phyloP scores from a whole-genome alignment of 1,140 invertebrate species.

The Ceratina australensis region DNA sequence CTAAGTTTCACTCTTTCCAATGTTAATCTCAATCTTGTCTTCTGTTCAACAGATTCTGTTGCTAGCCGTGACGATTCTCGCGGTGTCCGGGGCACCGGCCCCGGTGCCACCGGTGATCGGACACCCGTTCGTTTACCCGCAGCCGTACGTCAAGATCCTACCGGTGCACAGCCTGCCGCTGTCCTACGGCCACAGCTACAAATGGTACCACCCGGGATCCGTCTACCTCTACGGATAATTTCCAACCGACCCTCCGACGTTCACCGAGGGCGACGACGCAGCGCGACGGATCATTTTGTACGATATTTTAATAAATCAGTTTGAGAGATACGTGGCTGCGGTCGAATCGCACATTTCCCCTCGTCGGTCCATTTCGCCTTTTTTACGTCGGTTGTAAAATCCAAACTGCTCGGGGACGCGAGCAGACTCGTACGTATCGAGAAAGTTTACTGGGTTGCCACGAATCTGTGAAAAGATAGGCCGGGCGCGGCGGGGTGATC shows the following conservation, averaged over 20 bases:
- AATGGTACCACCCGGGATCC: constrained; percentile 50
- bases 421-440: background rate
- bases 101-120: constrained; percentile 36
- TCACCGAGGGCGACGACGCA: background rate
- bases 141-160: constrained; percentile 51
- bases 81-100: constrained; percentile 25
- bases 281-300: constrained; percentile 36
- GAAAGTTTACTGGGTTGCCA: background rate
- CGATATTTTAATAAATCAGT: constrained; percentile 39
- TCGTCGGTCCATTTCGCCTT: constrained; percentile 9
- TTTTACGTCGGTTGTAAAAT: constrained; percentile 12
- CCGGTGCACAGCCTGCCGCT: constrained; percentile 51
- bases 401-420: background rate
- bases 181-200: constrained; percentile 52
- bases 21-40: too few species aligned
- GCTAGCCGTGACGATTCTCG: constrained; percentile 29
- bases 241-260: too few species aligned
- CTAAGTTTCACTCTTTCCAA: too few species aligned
- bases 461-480: background rate
- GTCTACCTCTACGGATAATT: constrained; percentile 37
- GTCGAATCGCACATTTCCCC: background rate
- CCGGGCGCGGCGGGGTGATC: background rate
- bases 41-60: constrained; percentile 46
- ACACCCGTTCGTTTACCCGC: constrained; percentile 43
- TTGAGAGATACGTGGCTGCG: constrained; percentile 20